A percentile compares a stretch with the other conserved stretches of the same genome.
phyloP scores from a whole-genome alignment of 2,888 invertebrate genomes.

The Andrena bucephala region DNA sequence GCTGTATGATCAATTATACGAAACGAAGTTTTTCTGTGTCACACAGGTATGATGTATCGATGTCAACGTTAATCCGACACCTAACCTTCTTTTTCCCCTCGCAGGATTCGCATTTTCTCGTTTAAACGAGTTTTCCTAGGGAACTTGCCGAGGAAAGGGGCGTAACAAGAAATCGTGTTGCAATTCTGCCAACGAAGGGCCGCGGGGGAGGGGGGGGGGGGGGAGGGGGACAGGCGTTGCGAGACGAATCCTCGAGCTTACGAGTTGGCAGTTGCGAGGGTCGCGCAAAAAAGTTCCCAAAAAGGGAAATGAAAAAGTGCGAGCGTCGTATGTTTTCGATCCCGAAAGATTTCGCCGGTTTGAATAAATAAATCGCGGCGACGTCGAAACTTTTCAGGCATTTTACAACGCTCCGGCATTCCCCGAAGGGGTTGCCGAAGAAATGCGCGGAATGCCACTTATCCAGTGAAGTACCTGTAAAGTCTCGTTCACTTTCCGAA shows the following conservation, averaged over 20 bases:
- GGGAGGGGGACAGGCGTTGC: background rate
- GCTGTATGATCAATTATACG: too few relatives aligned
- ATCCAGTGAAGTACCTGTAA: conserved; percentile 79
- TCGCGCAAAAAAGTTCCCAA: conserved; percentile 9
- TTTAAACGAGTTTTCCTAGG: background rate
- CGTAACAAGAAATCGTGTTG: conserved; percentile 17
- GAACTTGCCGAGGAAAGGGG: background rate
- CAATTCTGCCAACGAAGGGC: conserved; percentile 25
- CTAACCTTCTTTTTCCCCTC: background rate
- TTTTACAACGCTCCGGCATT: conserved; percentile 71
- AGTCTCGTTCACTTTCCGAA: conserved; percentile 71
- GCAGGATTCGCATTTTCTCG: background rate
- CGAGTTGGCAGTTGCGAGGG: conserved; percentile 1
- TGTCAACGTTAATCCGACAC: conserved; percentile 21
- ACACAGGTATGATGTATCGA: background rate
- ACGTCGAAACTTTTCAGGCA: conserved; percentile 77
- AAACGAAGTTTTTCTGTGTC: too few relatives aligned
- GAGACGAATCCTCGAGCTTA: conserved; percentile 21
- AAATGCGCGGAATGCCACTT: conserved; percentile 75
- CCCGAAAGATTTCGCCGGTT: conserved; percentile 56
- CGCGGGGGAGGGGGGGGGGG: background rate
- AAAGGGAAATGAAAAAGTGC: conserved; percentile 37
- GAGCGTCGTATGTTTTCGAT: conserved; percentile 45
- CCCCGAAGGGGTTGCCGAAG: conserved; percentile 60
- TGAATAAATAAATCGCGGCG: conserved; percentile 74